phyloP scores from a whole-genome alignment of 2,888 invertebrate genomes.

The Spodoptera exigua region DNA sequence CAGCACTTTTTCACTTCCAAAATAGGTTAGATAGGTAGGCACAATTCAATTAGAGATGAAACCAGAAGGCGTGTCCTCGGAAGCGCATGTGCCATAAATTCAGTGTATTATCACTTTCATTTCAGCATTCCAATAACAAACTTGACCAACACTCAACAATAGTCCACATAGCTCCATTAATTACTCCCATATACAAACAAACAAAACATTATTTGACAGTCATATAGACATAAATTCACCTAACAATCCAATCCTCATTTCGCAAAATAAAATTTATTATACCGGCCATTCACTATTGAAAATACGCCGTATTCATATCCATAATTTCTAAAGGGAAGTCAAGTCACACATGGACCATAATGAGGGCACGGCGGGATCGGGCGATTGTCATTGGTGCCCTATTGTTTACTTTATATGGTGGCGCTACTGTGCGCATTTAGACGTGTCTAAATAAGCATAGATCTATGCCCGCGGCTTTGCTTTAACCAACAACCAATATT shows the following conservation, averaged over 20 bases:
- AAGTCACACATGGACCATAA: constrained; percentile 80
- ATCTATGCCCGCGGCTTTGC: constrained; percentile 85
- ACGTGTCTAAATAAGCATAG: constrained; percentile 87
- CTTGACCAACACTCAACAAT: constrained; percentile 2
- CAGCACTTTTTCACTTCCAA: too few species aligned
- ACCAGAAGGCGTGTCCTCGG: too few species aligned
- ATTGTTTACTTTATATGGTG: constrained; percentile 88
- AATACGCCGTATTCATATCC: constrained; percentile 64
- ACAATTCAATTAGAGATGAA: too few species aligned
- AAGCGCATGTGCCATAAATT: too few species aligned
- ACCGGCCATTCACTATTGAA: constrained; percentile 60
- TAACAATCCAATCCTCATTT: constrained; percentile 57
- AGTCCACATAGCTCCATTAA: constrained; percentile 25
- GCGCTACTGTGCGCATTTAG: constrained; percentile 83
- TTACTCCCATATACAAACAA: constrained; percentile 30
- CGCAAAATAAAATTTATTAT: constrained; percentile 59
- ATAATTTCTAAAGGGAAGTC: constrained; percentile 61
- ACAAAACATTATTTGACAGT: constrained; percentile 49
- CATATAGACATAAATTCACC: constrained; percentile 48
- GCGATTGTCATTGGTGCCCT: constrained; percentile 84
- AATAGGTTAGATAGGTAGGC: too few species aligned
- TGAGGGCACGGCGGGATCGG: constrained; percentile 77
- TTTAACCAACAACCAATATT: constrained; percentile 72
- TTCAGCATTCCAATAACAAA: neutral
- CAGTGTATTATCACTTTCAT: neutral